These are phyloP conservation scores for Thaumatotibia leucotreta DNA, from an alignment of 1,140 invertebrate genomes.

Conservation along the genomic window DNA sequence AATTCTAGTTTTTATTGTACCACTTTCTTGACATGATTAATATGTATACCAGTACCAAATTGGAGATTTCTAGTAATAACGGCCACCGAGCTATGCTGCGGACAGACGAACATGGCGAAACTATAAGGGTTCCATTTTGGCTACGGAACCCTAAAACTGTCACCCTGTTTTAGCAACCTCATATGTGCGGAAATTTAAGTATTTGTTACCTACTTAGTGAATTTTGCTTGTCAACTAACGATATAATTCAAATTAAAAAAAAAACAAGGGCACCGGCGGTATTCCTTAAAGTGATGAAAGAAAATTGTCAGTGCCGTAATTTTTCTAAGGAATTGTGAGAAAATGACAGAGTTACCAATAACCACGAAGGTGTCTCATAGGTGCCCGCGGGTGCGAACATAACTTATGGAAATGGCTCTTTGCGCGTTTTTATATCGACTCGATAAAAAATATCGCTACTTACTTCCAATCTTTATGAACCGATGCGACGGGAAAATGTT, in stretches of 20 bases:
- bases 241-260: background rate
- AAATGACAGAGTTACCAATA: background rate
- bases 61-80: too few relatives aligned
- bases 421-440: slow-evolving; percentile 4
- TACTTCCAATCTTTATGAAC: slow-evolving; percentile 12
- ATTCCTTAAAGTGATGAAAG: background rate
- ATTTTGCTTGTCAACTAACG: too few relatives aligned
- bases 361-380: background rate
- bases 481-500: background rate
- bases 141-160: too few relatives aligned
- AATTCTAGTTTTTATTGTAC: too few relatives aligned
- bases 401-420: slow-evolving; percentile 10
- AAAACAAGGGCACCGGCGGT: background rate
- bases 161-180: too few relatives aligned
- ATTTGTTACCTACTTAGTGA: too few relatives aligned
- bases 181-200: too few relatives aligned
- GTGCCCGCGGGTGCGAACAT: background rate
- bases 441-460: slow-evolving; percentile 12
- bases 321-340: background rate
- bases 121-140: too few relatives aligned
- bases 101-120: too few relatives aligned
- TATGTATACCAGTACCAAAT: too few relatives aligned
- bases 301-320: background rate
- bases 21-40: too few relatives aligned
- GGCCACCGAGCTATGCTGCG: too few relatives aligned